These are phyloP conservation scores for Lagorchestes hirsutus DNA, from an alignment of 2,797 vertebrate species.

Conservation along the genomic window DNA sequence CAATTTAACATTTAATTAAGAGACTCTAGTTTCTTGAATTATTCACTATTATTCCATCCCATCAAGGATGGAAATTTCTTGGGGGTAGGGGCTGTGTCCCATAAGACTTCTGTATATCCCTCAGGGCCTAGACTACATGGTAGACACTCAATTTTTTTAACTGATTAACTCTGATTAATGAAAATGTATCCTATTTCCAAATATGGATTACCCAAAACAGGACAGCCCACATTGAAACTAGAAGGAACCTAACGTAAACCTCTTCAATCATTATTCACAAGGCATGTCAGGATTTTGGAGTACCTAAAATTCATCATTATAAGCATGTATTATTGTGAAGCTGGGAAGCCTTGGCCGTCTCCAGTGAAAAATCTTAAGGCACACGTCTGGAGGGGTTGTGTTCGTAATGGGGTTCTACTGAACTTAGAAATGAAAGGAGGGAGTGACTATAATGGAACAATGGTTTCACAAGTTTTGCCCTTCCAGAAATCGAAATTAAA, in stretches of 20 bases:
- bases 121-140: background rate
- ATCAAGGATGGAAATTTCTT: background rate
- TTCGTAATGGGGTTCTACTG: conserved; percentile 70
- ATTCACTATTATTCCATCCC: background rate
- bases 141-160: background rate
- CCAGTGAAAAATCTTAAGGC: conserved; percentile 71
- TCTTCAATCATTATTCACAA: conserved; percentile 24
- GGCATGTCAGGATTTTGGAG: background rate
- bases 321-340: background rate
- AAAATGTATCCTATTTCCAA: background rate
- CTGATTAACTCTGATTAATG: background rate
- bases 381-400: conserved; percentile 79
- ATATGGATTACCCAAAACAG: background rate
- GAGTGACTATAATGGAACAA: conserved; percentile 43
- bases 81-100: background rate
- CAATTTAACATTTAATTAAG: background rate
- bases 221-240: background rate
- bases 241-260: background rate
- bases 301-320: background rate
- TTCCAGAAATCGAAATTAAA: conserved; percentile 72
- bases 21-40: background rate
- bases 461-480: conserved; percentile 54
- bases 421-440: conserved; percentile 67
- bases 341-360: background rate
- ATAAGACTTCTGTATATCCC: background rate